Evolutionary conservation across 2,113 vertebrate species (phyloP), one percentile per base, ranked within the genome.

Genomic region (Strix uralensis): DNA sequence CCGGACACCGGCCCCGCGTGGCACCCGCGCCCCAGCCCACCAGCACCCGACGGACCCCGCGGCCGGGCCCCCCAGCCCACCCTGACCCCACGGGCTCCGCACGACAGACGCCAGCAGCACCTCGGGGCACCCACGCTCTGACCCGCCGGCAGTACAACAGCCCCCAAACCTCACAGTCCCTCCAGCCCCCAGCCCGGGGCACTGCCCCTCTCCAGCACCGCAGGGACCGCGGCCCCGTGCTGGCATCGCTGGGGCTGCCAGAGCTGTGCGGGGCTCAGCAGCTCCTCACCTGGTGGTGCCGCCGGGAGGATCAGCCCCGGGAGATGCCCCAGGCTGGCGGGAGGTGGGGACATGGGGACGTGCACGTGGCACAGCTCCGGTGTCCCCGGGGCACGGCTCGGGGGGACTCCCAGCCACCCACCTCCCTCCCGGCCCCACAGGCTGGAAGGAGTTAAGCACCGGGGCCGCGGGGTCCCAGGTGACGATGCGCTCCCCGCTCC

Each of bases 361-460:
- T 13, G 29, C 23, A 40, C 1, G 2, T 5, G 2, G 40, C 55
- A 26, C 42, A 30, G 61, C 47, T n/a, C 67, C 1, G 4, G 46
- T 3, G 1, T 38, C 74, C 61, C 74, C 29, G 6, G 29, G 27
- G 26, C 66, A 61, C 8, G 3, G 61, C 42, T 77, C 13, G 3
- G 34, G 51, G 69, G 30, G 34, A 29, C 10, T n/a, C 66, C 54
- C 9, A 5, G 22, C 18, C 46, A 21, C 62, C 42, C 12, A 8
- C 54, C 65, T 57, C 10, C 2, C 13, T 59, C 70, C 78, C 21
- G 13, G 17, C 51, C 70, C 51, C 22, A 2, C 84, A 59, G 79
- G 30, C 52, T 87, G 74, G 81, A 89, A 91, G 94, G 92, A 81
- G 94, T 90, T 83, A 87, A 96, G 62, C 34, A 30, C 32, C 67